Evolutionary conservation across 2,888 invertebrate genomes (phyloP).

Genomic region (Ditula angustiorana): DNA sequence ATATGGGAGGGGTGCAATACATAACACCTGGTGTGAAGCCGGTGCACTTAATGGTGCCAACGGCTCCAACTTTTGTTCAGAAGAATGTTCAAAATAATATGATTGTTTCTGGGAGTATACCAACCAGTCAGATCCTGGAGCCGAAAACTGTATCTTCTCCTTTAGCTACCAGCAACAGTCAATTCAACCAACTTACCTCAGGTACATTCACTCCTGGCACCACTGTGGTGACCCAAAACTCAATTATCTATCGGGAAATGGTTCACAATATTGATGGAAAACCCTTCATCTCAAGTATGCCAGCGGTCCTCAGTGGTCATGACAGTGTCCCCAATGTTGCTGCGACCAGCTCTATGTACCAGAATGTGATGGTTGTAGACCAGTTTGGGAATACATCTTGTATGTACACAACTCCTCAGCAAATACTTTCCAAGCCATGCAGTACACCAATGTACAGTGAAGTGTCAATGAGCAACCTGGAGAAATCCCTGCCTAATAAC

Average conservation of each 20-base stretch:
- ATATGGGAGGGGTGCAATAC: conserved; percentile 71
- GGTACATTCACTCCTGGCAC: conserved; percentile 70
- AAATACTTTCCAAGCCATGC: conserved; percentile 64
- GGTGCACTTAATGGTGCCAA: conserved; percentile 70
- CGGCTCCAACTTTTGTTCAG: conserved; percentile 73
- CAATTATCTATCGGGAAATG: conserved; percentile 81
- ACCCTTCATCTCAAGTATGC: conserved; percentile 72
- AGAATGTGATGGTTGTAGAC: conserved; percentile 81
- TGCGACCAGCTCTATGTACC: conserved; percentile 75
- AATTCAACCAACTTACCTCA: conserved; percentile 66
- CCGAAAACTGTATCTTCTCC: conserved; percentile 60
- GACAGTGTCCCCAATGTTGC: conserved; percentile 72
- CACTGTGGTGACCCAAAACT: conserved; percentile 78
- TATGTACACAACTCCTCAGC: conserved; percentile 72
- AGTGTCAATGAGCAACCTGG: conserved; percentile 50
- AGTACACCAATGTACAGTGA: conserved; percentile 61
- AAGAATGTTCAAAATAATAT: conserved; percentile 77
- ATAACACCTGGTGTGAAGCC: conserved; percentile 67
- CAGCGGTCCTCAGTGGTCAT: conserved; percentile 64
- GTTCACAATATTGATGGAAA: conserved; percentile 78
- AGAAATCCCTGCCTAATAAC: conserved; percentile 55
- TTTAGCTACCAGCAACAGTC: conserved; percentile 57
- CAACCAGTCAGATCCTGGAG: conserved; percentile 62
- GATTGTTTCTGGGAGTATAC: conserved; percentile 70
- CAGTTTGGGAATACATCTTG: conserved; percentile 78